A percentile compares a stretch with the other conserved stretches of the same genome.
Evolutionary conservation across 2,113 vertebrate species (phyloP).

Genomic region (Oxyruncus cristatus): DNA sequence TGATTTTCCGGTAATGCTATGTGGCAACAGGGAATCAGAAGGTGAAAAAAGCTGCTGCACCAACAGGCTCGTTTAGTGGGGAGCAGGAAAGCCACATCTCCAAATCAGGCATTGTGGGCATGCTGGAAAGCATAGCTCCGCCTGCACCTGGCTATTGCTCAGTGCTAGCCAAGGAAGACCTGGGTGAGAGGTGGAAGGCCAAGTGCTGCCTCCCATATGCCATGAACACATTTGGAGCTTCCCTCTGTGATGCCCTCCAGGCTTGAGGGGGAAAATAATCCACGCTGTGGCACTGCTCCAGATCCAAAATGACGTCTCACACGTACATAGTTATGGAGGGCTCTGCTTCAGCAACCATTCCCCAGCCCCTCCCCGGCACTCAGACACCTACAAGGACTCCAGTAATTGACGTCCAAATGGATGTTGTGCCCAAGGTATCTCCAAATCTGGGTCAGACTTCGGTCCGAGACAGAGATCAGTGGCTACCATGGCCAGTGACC

Average conservation of each 20-base stretch:
- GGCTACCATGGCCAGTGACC: constrained; percentile 93
- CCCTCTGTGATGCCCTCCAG: neutral
- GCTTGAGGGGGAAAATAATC: neutral
- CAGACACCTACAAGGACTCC: constrained; percentile 88
- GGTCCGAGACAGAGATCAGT: constrained; percentile 90
- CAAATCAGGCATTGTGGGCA: neutral
- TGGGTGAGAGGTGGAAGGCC: neutral
- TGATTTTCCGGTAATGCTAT: neutral
- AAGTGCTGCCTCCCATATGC: neutral
- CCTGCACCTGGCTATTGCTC: neutral
- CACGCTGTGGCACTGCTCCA: no score
- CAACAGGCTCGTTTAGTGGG: neutral
- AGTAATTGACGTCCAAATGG: constrained; percentile 95
- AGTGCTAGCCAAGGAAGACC: neutral
- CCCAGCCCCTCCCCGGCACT: neutral
- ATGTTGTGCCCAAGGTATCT: constrained; percentile 95
- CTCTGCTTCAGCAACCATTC: neutral
- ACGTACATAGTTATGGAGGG: neutral
- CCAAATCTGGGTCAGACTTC: constrained; percentile 90
- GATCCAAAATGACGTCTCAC: neutral
- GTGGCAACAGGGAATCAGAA: neutral
- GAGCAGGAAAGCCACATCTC: neutral
- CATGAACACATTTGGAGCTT: neutral
- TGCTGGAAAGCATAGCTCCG: neutral
- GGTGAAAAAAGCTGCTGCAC: neutral